Evolutionary conservation across 2,113 vertebrate genomes (phyloP).

Genomic region (Otolemur garnettii): DNA sequence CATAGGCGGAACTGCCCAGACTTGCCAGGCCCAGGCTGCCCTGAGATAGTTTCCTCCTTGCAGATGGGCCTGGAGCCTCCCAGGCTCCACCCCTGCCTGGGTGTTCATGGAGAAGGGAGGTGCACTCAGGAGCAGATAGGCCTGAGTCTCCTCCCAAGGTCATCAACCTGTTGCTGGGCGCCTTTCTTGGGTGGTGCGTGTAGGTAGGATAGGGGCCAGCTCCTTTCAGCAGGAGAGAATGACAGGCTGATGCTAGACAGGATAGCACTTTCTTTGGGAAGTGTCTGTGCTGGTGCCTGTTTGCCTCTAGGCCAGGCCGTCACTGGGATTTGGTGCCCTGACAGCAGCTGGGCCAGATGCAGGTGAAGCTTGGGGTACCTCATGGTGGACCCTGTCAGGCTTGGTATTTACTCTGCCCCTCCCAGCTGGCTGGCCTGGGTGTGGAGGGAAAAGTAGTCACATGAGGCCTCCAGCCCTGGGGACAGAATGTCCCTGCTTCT

Average conservation of each 20-base stretch:
- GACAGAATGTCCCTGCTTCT: slow-evolving; percentile 58
- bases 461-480: slow-evolving; percentile 47
- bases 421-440: not conserved
- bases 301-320: not conserved
- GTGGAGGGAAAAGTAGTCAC: not conserved
- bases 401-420: slow-evolving; percentile 30
- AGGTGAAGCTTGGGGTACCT: not conserved
- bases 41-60: not conserved
- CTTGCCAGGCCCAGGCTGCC: not conserved
- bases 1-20: not conserved
- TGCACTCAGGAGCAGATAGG: not conserved
- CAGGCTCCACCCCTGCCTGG: not conserved
- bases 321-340: not conserved
- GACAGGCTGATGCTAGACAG: not conserved
- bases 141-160: too few relatives aligned
- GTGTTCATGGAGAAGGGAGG: not conserved
- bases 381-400: not conserved
- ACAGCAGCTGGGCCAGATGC: not conserved
- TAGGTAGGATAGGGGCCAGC: not conserved
- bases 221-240: not conserved
- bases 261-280: slow-evolving; percentile 11
- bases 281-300: not conserved
- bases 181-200: not conserved
- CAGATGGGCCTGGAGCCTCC: not conserved
- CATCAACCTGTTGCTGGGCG: not conserved